Evolutionary conservation across 2,888 invertebrate species (phyloP), one percentile per base, ranked within the genome.

Genomic region (Omphaloscelis lunosa): DNA sequence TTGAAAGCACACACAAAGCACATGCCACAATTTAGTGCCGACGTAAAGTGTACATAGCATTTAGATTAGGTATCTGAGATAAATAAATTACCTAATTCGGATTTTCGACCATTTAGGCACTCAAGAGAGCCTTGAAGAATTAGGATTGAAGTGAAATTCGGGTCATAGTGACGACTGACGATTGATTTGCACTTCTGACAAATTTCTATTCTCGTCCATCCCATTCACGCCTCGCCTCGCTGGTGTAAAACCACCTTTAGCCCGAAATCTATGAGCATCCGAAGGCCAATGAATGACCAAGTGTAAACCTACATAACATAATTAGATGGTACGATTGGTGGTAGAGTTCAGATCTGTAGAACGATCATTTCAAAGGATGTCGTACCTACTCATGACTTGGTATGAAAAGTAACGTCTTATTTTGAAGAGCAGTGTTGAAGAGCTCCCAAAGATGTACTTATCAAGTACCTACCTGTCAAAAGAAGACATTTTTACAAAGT

Each of bases 361-460:
- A 67, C 34, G 6, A 51, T 39, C 11, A 11, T 39, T 58, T 68
- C 17, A 58, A 39, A 68, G n/a, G 11, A 56, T 3, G 9, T 41
- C 11, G 27, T 12, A 66, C 34, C 34, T 34, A 34, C 20, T 61
- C 27, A 20, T 66, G 12, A 27, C 20, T 48, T 45, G 17, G 34
- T 67, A 11, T 27, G 45, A 69, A 34, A 72, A n/a, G 12, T 15
- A 48, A 34, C 12, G 45, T 29, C 1, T 48, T 48, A 29, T 48
- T 48, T 45, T 48, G 20, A 66, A 48, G 9, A n/a, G 51, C 66
- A 48, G 15, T 66, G 39, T 73, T 53, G 27, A 51, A 72, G 34
- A 72, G 72, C 34, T 69, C 23, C 23, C 17, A 23, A 39, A 39
- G 62, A 39, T 67, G 7, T 45, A 5, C 29, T 9, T 27, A 39